A percentile compares a stretch with the other conserved stretches of the same genome.
Conservation (phyloP, 2,797 vertebrate genomes). For the Craterocephalus amniculus region DNA sequence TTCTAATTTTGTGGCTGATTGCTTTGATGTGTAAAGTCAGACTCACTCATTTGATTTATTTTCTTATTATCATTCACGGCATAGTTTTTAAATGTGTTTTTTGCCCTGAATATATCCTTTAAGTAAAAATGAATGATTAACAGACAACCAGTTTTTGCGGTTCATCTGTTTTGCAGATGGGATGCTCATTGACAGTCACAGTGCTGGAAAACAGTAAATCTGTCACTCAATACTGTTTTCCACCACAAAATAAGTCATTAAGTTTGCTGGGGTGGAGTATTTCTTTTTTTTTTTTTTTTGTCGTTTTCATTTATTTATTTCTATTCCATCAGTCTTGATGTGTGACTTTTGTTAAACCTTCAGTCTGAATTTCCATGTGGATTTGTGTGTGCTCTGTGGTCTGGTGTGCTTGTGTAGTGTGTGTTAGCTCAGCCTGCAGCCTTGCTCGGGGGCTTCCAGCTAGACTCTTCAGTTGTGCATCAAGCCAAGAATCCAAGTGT, state of each 20-base stretch:
- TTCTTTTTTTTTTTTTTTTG: neutral
- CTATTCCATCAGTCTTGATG: conserved; percentile 11
- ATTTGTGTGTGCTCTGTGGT: conserved; percentile 13
- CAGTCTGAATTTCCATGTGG: conserved; percentile 4
- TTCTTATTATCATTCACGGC: neutral
- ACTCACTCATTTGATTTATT: neutral
- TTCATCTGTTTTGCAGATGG: neutral
- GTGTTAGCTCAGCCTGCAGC: conserved; percentile 40
- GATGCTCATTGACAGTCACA: neutral
- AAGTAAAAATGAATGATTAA: neutral
- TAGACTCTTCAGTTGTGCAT: conserved; percentile 51
- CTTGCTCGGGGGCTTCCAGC: conserved; percentile 45
- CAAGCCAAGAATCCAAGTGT: conserved; percentile 17
- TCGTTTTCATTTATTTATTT: neutral
- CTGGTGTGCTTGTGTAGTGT: conserved; percentile 21
- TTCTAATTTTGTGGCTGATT: neutral
- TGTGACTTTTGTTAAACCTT: conserved; percentile 7
- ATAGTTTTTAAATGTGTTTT: neutral
- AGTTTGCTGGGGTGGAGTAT: neutral
- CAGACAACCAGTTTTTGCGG: neutral
- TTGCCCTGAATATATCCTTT: too few relatives aligned
- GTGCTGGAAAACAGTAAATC: neutral
- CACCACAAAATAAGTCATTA: neutral
- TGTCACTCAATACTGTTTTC: neutral
- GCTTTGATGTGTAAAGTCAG: neutral